Base-by-base conservation (phyloP, 2,888 invertebrate genomes). In the Julus scandinavius region DNA sequence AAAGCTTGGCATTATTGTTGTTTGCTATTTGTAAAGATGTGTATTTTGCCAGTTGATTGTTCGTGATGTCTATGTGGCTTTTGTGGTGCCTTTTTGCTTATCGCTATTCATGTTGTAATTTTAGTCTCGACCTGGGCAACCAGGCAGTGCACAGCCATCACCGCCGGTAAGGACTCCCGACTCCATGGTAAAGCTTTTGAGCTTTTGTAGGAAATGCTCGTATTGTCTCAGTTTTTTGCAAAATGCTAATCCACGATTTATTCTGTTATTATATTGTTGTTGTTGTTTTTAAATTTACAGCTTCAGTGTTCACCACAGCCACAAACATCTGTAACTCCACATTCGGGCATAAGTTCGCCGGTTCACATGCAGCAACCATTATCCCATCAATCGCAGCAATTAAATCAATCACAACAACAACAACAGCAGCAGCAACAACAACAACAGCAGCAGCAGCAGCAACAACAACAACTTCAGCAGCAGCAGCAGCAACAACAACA, bases 381-480 rank as follows among this genome's bases (percentile, higher is more conserved):
- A 86, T 88, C 88, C 38, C 88, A 89, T 54, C 89, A 87, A 87
- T 88, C 88, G 85, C 90, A 88, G 85, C 89, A 54, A 58, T 41
- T 38, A 88, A 88, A 17, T 50, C 89, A 87, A 87, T 88, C 87
- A 85, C 90, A 88, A 86, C 89, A 90, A 85, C 89, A 87, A 86
- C 89, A 90, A 88, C 90, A 90, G 85, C 90, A 89, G 54, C 90
- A 90, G 29, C 89, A 88, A 85, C 84, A 88, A 58, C 93, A 89
- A 90, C 92, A 92, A 90, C 93, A 91, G 91, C 94, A 92, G 87
- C 90, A 91, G n/a, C 91, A 91, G 86, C 91, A 91, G 90, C 89
- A 92, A 13, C 91, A 91, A 49, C 90, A 89, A n/a, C 85, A 49
- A 2, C 88, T 45, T 49, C 86, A 20, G 86, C 87, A 87, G 72